Evolutionary conservation across 2,888 invertebrate species (phyloP).

Genomic region (Parthenolecanium corni): DNA sequence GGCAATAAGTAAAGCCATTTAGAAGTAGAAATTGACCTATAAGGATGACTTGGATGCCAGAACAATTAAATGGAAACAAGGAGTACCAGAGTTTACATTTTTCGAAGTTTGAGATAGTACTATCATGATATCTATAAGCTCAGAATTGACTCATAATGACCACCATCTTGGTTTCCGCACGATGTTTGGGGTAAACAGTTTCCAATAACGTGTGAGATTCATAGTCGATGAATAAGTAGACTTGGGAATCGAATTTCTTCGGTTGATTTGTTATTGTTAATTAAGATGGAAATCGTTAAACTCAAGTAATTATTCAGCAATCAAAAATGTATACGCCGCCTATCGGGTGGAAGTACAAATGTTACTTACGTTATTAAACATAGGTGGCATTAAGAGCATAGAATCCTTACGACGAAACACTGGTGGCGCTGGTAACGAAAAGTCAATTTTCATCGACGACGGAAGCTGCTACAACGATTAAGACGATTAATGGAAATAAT

Average conservation of each 20-base stretch:
- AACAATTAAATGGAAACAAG: too few species aligned
- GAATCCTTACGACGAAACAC: slow-evolving; percentile 1
- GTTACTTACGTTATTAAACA: slow-evolving; percentile 38
- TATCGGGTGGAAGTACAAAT: slow-evolving; percentile 35
- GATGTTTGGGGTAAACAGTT: neutral
- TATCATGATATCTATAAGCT: too few species aligned
- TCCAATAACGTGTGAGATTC: neutral
- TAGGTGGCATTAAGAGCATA: slow-evolving; percentile 46
- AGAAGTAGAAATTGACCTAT: too few species aligned
- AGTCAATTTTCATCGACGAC: neutral
- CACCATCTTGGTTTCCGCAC: slow-evolving; percentile 13
- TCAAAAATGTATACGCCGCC: slow-evolving; percentile 33
- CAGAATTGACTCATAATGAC: too few species aligned
- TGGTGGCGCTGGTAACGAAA: slow-evolving; percentile 10
- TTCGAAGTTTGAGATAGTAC: too few species aligned
- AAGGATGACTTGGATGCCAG: too few species aligned
- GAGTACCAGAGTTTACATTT: too few species aligned
- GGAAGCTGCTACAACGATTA: too few species aligned
- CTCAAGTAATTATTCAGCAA: neutral
- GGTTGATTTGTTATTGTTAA: neutral
- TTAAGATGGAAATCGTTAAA: neutral
- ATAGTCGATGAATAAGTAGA: too few species aligned
- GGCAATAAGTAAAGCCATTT: too few species aligned
- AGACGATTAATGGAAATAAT: neutral
- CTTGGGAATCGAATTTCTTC: neutral